Evolutionary conservation across 2,113 vertebrate species (phyloP), one percentile per base, ranked within the genome.

Genomic region (Pholis gunnellus): DNA sequence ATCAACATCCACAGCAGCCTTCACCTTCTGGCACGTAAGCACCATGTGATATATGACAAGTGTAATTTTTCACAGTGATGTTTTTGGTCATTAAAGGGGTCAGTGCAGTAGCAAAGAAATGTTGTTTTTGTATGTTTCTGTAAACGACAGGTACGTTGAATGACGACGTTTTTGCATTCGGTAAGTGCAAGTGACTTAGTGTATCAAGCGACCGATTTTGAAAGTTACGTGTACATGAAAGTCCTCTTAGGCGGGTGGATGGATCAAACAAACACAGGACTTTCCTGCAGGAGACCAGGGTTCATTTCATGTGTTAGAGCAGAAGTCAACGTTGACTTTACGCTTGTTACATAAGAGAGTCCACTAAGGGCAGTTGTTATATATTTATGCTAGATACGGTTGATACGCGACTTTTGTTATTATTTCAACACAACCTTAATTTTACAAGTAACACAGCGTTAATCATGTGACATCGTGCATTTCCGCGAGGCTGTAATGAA

Each of bases 1-100:
- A 93, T 95, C 92, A 94, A 94, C 93, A 92, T 50, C 65, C 69
- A 79, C 42, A 40, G 65, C 46, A 52, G 71, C 79, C 75, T 66
- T 72, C 76, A 66, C 78, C 75, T 63, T 75, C 46, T 84, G 92
- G 94, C 92, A 94, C 81, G 87, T 83, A 93, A 67, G 57, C 83
- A 72, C 31, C 54, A 34, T 36, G 36, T 54, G 68, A 42, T 18
- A 76, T n/a, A 78, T 27, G 42, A 87, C 68, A 71, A 73, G 22
- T 42, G 22, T 40, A 34, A 29, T 38, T 74, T 36, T 42, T 68
- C 34, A 46, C 17, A 13, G 36, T 25, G 18, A 40, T 50, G 6
- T 40, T 27, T 54, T 36, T 52, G 40, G 29, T 20, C 5, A 36
- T 54, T 4, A 22, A 40, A 71, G 13, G 17, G 5, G 13, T n/a